Conservation (phyloP, 2,888 invertebrate species). For the Sinohyriopsis cumingii region DNA sequence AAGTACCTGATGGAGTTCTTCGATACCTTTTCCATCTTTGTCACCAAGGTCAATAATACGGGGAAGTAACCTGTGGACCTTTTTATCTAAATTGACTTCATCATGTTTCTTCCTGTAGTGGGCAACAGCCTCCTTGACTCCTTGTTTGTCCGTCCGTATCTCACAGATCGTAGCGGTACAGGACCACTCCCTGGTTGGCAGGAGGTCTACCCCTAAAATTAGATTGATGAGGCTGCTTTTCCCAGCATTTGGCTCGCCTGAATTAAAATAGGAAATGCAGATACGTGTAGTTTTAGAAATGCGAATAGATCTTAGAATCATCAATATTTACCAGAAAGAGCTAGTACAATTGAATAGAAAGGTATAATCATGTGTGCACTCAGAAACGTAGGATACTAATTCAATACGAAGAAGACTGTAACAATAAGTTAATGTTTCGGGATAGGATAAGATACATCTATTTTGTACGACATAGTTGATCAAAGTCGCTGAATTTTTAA, state of each 20-base stretch:
- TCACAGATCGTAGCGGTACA: conserved; percentile 45
- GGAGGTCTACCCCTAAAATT: conserved; percentile 25
- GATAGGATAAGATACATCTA: too few relatives aligned
- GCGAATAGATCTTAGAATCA: too few relatives aligned
- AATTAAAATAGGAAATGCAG: background rate
- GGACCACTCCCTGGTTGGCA: conserved; percentile 37
- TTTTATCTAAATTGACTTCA: conserved; percentile 15
- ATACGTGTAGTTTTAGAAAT: too few relatives aligned
- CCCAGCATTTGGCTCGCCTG: conserved; percentile 44
- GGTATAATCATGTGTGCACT: too few relatives aligned
- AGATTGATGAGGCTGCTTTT: conserved; percentile 48
- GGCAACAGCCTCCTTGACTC: conserved; percentile 27
- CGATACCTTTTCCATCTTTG: conserved; percentile 14
- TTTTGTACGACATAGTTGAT: too few relatives aligned
- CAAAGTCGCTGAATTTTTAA: too few relatives aligned
- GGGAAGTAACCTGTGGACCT: conserved; percentile 17
- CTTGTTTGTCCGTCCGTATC: conserved; percentile 20
- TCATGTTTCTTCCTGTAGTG: conserved; percentile 21
- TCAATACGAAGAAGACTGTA: too few relatives aligned
- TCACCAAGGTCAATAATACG: conserved; percentile 30
- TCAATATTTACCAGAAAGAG: too few relatives aligned
- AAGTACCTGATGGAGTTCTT: conserved; percentile 22
- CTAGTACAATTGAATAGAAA: too few relatives aligned
- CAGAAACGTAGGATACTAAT: too few relatives aligned
- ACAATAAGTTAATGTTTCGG: too few relatives aligned